Conservation (phyloP, 2,797 vertebrate genomes). For the Triplophysa yarkandensis region DNA sequence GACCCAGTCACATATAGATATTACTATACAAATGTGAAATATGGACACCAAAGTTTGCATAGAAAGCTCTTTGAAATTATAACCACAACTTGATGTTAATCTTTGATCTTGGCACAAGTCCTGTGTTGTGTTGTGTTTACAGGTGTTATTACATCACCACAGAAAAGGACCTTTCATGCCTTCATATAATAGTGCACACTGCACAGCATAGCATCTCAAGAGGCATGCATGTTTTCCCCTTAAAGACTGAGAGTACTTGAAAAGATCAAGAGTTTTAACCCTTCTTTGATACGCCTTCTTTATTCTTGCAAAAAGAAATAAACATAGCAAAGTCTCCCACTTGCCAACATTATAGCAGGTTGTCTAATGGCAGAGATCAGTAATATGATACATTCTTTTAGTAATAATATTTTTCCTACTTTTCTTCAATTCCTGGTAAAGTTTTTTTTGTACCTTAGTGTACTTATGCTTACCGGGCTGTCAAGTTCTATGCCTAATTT, state of each 20-base stretch:
- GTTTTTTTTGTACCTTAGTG: neutral
- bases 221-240: neutral
- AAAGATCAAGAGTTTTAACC: slow-evolving; percentile 53
- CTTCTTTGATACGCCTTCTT: slow-evolving; percentile 34
- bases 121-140: slow-evolving; percentile 11
- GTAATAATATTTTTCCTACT: neutral
- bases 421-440: neutral
- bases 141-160: slow-evolving; percentile 1
- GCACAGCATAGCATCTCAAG: neutral
- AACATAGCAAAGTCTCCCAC: slow-evolving; percentile 52
- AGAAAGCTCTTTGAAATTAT: slow-evolving; percentile 21
- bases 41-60: neutral
- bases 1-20: neutral
- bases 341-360: slow-evolving; percentile 68
- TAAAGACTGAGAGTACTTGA: slow-evolving; percentile 34
- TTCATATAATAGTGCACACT: neutral
- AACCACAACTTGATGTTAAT: neutral
- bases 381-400: neutral
- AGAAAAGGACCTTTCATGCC: slow-evolving; percentile 3
- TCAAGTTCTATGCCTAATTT: too few relatives aligned
- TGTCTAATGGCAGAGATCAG: slow-evolving; percentile 53
- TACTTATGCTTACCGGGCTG: too few relatives aligned
- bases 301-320: slow-evolving; percentile 58
- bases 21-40: neutral
- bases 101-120: slow-evolving; percentile 27